Conservation (phyloP, 2,888 invertebrate species). For the Punctoribates punctum region DNA sequence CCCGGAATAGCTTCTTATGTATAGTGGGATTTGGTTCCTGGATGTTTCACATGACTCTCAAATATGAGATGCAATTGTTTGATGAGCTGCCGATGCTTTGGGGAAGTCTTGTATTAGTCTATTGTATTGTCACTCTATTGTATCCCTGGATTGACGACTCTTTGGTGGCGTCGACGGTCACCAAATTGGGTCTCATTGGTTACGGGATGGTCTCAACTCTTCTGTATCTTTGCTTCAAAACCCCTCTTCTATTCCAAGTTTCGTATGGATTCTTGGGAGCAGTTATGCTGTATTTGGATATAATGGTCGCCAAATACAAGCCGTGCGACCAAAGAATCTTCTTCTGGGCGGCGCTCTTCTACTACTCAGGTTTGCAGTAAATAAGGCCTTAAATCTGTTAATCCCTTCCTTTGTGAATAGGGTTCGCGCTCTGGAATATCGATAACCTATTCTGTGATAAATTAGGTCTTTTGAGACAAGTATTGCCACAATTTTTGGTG, state of each 20-base stretch:
- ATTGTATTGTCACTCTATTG: conserved; percentile 52
- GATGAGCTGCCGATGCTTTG: conserved; percentile 58
- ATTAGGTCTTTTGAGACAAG: conserved; percentile 51
- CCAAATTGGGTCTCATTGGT: conserved; percentile 45
- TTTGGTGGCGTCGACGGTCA: conserved; percentile 42
- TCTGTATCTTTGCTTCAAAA: conserved; percentile 47
- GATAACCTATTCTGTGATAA: conserved; percentile 55
- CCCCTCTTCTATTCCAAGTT: conserved; percentile 52
- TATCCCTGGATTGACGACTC: conserved; percentile 44
- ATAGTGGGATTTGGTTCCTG: conserved; percentile 57
- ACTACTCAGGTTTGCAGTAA: conserved; percentile 26
- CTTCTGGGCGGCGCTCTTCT: conserved; percentile 46
- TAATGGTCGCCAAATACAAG: conserved; percentile 44
- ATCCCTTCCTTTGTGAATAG: conserved; percentile 51
- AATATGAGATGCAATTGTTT: conserved; percentile 55
- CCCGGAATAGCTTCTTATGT: conserved; percentile 49
- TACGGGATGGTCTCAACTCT: conserved; percentile 42
- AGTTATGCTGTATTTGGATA: conserved; percentile 48
- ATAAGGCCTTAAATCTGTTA: background rate
- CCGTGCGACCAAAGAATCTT: conserved; percentile 48
- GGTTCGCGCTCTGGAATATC: conserved; percentile 56
- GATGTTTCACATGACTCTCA: conserved; percentile 54
- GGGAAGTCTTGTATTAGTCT: conserved; percentile 54
- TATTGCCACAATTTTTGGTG: conserved; percentile 49
- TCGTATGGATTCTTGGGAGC: conserved; percentile 53